Evolutionary conservation across 1,140 invertebrate species (phyloP), one percentile per base, ranked within the genome.

Genomic region (Polypedilum pembai): DNA sequence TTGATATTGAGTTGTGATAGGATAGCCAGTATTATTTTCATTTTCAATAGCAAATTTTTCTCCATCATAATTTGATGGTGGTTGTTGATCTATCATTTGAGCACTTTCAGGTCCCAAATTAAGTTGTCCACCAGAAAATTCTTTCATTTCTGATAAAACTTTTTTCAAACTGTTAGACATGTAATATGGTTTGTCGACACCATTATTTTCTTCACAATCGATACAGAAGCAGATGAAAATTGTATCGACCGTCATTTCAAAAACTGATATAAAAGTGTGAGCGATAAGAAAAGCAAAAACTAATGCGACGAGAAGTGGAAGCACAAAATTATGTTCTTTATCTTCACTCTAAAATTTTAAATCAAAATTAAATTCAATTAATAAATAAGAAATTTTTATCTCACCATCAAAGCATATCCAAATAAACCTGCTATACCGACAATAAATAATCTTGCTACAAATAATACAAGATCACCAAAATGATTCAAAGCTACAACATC

Each of bases 221-320:
- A 91, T 90, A 83, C 93, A 91, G 84, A 94, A 94, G 79, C 92
- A 94, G n/a, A 94, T 80, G 79, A 94, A 90, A 77, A 94, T 88
- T 10, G 91, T 90, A 78, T 94, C 92, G 56, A 94, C 91, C 0
- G 90, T 85, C 91, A 93, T 93, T 91, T 93, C 79, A 10, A 84
- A 93, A 56, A 92, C 86, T 12, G 90, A 89, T 40, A 93, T 85
- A 79, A 93, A 92, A 77, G 88, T 90, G 77, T 92, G 89, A 7
- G 90, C 86, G 74, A 92, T 86, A 40, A 92, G 82, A 77, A 88
- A 92, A n/a, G 90, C 86, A 75, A 92, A 89, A 8, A 90, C 76
- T 63, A 82, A 86, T 20, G 83, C 85, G 1, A 91, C 75, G 0
- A 84, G 74, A 0, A 91, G 83, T 17, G 90, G 89, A 33, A 33